Conservation (phyloP, 2,888 invertebrate genomes). For the Myathropa florea region DNA sequence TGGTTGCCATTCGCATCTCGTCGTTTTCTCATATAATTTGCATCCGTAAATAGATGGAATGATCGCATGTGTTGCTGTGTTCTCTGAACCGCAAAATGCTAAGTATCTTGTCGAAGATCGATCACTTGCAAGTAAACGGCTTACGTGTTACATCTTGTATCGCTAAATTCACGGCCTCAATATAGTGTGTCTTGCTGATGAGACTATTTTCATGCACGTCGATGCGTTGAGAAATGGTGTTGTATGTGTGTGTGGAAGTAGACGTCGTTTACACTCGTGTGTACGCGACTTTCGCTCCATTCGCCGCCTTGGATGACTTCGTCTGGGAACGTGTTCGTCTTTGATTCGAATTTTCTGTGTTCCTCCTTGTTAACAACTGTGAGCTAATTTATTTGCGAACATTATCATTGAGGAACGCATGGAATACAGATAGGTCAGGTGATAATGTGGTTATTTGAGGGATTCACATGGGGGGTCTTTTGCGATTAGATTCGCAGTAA, state of each 20-base stretch:
- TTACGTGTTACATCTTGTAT: conserved; percentile 8
- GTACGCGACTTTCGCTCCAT: background rate
- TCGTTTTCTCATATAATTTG: background rate
- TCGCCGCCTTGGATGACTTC: background rate
- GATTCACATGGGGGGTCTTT: too few species aligned
- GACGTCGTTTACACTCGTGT: too few species aligned
- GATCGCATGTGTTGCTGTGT: background rate
- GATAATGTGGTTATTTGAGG: background rate
- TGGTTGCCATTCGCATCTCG: background rate
- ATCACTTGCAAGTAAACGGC: conserved; percentile 34
- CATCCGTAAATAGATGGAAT: background rate
- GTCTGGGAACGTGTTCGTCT: too few species aligned
- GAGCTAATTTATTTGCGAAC: background rate
- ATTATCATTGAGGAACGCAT: background rate
- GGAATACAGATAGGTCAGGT: background rate
- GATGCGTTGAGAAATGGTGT: background rate
- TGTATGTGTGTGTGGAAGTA: background rate
- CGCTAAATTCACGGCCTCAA: background rate
- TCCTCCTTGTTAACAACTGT: background rate
- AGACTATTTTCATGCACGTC: background rate
- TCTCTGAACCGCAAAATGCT: conserved; percentile 3
- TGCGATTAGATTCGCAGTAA: too few species aligned
- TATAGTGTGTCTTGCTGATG: background rate
- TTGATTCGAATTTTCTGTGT: background rate
- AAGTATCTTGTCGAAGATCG: conserved; percentile 36